phyloP scores from a whole-genome alignment of 2,113 vertebrate species.

The Ctenomys sociabilis region DNA sequence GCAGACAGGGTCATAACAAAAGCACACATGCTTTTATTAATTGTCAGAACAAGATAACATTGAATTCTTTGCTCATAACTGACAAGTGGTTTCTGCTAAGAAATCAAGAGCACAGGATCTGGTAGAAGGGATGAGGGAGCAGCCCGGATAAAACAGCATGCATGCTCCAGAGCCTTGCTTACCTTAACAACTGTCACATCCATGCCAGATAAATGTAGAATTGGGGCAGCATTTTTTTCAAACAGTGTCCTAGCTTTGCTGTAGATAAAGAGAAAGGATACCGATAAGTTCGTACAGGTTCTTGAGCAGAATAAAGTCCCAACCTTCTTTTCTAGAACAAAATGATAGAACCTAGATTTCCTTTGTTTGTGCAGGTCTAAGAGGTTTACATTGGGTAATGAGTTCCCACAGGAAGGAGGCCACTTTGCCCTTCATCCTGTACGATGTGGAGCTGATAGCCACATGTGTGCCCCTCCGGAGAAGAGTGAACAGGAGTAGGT shows the following conservation, averaged over 20 bases:
- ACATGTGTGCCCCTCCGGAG: neutral
- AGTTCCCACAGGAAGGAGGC: neutral
- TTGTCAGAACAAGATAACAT: neutral
- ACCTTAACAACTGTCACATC: constrained; percentile 96
- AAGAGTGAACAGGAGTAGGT: neutral
- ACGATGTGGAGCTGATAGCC: neutral
- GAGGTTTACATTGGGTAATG: neutral
- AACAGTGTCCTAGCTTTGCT: constrained; percentile 97
- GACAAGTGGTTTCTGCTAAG: neutral
- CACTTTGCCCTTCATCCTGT: neutral
- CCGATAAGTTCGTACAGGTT: constrained; percentile 66
- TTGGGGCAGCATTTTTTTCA: constrained; percentile 98
- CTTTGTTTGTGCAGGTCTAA: neutral
- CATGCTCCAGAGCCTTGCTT: constrained; percentile 45
- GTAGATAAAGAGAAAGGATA: constrained; percentile 65
- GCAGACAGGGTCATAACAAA: neutral
- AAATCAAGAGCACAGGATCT: neutral
- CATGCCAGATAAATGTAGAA: constrained; percentile 96
- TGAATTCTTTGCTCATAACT: neutral
- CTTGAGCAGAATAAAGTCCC: neutral
- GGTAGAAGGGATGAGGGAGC: neutral
- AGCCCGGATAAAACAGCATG: neutral
- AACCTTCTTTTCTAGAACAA: neutral
- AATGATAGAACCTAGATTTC: neutral
- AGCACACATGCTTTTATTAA: neutral